These are phyloP conservation scores for Hyperopisus bebe DNA, from an alignment of 2,113 vertebrate species.

Conservation along the genomic window DNA sequence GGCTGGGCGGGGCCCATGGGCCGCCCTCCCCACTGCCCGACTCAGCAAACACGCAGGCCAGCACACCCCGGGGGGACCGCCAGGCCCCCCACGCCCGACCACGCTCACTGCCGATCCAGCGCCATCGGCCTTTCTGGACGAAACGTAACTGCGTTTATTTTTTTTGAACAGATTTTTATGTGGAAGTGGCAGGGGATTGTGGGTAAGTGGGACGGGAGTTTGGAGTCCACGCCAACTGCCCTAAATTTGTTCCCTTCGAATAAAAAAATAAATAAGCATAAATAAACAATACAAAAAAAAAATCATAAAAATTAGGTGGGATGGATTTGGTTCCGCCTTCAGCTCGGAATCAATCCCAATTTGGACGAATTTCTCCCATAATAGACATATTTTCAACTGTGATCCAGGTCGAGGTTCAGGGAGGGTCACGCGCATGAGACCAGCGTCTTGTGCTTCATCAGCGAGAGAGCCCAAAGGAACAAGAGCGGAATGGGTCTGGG, in stretches of 20 bases:
- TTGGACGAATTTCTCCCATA: background rate
- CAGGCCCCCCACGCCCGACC: background rate
- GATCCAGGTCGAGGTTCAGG: background rate
- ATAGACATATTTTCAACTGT: background rate
- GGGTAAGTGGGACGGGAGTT: conserved; percentile 31
- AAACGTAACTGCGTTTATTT: background rate
- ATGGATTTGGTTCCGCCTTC: background rate
- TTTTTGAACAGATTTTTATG: conserved; percentile 27
- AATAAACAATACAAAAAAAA: conserved; percentile 8
- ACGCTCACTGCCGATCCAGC: background rate
- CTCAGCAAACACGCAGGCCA: conserved; percentile 19
- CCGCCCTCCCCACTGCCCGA: conserved; percentile 25
- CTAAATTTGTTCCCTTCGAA: conserved; percentile 51
- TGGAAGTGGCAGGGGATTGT: conserved; percentile 14
- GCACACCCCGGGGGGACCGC: conserved; percentile 21
- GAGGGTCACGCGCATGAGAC: background rate
- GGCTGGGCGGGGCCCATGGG: conserved; percentile 39
- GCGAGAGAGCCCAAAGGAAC: background rate
- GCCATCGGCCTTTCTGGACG: background rate
- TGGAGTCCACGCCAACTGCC: conserved; percentile 59
- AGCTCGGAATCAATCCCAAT: conserved; percentile 20
- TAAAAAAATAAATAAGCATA: conserved; percentile 17
- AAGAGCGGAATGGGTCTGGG: conserved; percentile 9
- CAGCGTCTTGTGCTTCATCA: background rate
- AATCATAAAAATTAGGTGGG: conserved; percentile 1